A percentile compares a stretch with the other conserved stretches of the same genome.
These are phyloP conservation scores for Lepidocyrtinus sp. DNA, from an alignment of 2,888 invertebrate species.

Conservation along the genomic window DNA sequence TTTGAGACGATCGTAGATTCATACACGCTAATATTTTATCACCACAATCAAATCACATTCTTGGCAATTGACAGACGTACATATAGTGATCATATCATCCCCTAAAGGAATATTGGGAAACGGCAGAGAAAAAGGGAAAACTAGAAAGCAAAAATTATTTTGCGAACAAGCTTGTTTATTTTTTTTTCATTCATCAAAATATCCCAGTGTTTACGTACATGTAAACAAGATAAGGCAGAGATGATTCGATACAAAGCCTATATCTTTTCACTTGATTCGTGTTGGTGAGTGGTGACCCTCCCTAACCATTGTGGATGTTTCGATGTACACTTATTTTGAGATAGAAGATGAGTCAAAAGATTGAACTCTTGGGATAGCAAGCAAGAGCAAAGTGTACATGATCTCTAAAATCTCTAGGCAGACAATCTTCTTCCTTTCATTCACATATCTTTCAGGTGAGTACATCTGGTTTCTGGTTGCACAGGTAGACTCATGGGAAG, in stretches of 20 bases:
- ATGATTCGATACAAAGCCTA: background rate
- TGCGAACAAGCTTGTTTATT: constrained; percentile 34
- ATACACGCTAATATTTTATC: no score
- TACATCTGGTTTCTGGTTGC: no score
- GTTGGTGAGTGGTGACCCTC: constrained; percentile 6
- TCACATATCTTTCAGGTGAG: constrained; percentile 5
- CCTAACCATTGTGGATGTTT: background rate
- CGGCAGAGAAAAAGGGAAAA: constrained; percentile 27
- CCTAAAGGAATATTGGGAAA: no score
- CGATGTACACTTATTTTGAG: no score
- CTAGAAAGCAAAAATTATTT: constrained; percentile 32
- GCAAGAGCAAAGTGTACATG: background rate
- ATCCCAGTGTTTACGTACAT: no score
- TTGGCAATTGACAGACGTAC: no score
- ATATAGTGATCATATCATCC: no score
- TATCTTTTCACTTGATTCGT: no score
- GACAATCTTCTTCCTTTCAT: background rate
- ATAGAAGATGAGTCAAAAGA: background rate
- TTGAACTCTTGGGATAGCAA: background rate
- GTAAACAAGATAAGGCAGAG: background rate
- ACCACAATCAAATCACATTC: no score
- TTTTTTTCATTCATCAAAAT: constrained; percentile 31
- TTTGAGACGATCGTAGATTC: no score
- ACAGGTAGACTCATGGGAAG: no score
- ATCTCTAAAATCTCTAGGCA: background rate